Evolutionary conservation across 2,888 invertebrate species (phyloP).

Genomic region (Pyrrhia umbra): DNA sequence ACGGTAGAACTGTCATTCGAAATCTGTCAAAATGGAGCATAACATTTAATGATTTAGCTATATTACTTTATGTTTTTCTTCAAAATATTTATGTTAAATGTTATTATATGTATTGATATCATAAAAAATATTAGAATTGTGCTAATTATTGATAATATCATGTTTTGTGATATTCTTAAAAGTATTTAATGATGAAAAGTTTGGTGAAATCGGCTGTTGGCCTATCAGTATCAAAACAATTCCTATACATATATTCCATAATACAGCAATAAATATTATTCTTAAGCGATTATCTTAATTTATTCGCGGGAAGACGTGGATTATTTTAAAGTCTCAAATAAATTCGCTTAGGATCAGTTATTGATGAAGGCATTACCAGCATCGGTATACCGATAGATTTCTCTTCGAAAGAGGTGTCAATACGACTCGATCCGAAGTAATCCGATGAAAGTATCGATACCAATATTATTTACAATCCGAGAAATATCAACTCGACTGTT

Average conservation of each 20-base stretch:
- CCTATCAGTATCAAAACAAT: no score
- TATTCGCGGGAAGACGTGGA: conserved; percentile 3
- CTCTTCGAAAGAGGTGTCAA: conserved; percentile 23
- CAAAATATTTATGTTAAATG: no score
- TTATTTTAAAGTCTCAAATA: conserved; percentile 19
- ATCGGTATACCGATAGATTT: conserved; percentile 15
- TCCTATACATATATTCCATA: neutral
- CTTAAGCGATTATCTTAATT: neutral
- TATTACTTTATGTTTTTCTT: no score
- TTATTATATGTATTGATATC: no score
- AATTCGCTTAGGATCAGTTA: conserved; percentile 26
- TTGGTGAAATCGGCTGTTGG: no score
- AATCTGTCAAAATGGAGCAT: no score
- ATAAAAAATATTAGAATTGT: no score
- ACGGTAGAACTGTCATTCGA: no score
- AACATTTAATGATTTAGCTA: no score
- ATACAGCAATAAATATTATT: neutral
- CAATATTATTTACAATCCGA: conserved; percentile 36
- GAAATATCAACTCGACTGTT: conserved; percentile 19
- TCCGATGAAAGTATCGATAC: conserved; percentile 48
- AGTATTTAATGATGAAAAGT: no score
- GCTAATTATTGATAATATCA: no score
- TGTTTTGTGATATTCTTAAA: no score
- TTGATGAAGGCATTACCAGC: conserved; percentile 33
- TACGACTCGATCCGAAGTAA: conserved; percentile 21